phyloP scores from a whole-genome alignment of 1,140 invertebrate species.

The Oscheius sp. region DNA sequence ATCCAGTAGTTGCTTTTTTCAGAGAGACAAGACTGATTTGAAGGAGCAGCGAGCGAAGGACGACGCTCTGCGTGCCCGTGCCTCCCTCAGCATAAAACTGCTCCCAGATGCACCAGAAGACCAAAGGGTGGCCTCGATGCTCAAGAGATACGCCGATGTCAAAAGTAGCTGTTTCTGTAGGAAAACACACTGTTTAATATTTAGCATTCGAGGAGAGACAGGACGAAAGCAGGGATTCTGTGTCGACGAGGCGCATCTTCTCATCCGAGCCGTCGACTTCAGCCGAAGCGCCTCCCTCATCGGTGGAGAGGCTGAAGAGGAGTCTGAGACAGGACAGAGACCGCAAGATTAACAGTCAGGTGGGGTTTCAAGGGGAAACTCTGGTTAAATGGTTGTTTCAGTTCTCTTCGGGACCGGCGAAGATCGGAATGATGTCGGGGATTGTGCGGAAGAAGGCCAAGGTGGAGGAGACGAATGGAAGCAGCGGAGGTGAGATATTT shows the following conservation, averaged over 20 bases:
- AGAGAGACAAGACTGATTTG: constrained; percentile 53
- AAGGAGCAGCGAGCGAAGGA: constrained; percentile 47
- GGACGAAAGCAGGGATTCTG: constrained; percentile 3
- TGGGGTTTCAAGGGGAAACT: background rate
- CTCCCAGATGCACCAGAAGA: constrained; percentile 55
- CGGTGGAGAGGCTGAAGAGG: background rate
- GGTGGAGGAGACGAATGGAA: background rate
- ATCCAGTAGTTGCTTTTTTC: constrained; percentile 14
- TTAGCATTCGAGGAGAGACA: constrained; percentile 40
- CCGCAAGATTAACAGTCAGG: background rate
- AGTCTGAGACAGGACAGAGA: background rate
- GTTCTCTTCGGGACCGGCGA: background rate
- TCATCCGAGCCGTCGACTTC: background rate
- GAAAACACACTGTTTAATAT: too few species aligned
- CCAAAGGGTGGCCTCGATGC: constrained; percentile 44
- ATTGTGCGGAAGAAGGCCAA: background rate
- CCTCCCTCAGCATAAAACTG: constrained; percentile 47
- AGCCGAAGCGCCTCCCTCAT: background rate
- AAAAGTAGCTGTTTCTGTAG: constrained; percentile 31
- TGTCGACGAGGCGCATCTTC: background rate
- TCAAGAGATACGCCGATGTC: constrained; percentile 44
- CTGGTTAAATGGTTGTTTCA: background rate
- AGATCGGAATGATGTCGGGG: background rate
- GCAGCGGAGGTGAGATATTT: too few species aligned
- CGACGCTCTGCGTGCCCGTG: constrained; percentile 39